A percentile compares a stretch with the other conserved stretches of the same genome.
Evolutionary conservation across 2,888 invertebrate species (phyloP).

Genomic region (Epicampocera succincta): DNA sequence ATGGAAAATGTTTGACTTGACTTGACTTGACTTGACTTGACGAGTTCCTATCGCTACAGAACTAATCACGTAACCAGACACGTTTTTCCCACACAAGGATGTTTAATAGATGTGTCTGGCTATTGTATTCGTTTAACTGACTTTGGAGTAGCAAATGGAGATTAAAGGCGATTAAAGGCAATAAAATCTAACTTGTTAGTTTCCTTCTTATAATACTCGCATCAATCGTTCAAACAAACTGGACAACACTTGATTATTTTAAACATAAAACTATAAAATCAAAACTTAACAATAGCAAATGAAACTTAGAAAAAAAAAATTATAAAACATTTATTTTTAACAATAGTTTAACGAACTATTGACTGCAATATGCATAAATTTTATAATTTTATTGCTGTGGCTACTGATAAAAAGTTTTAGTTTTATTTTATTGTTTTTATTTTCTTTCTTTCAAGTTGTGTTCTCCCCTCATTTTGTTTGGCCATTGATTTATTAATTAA

Average conservation of each 20-base stretch:
- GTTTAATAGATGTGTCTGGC: no score
- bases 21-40: no score
- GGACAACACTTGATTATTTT: constrained; percentile 19
- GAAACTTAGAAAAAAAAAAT: not conserved
- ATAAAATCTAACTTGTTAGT: no score
- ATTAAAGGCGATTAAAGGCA: no score
- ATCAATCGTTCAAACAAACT: not conserved
- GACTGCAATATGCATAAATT: constrained; percentile 1
- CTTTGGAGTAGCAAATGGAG: no score
- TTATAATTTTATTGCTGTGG: constrained; percentile 14
- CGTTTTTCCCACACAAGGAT: no score
- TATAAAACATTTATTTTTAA: not conserved
- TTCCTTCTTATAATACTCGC: no score
- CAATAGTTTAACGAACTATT: constrained; percentile 45
- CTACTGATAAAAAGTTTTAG: constrained; percentile 11
- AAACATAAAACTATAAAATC: not conserved
- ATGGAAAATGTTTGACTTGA: no score
- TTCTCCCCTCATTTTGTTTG: constrained; percentile 3
- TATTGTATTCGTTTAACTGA: no score
- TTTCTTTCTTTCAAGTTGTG: not conserved
- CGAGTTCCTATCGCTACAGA: no score
- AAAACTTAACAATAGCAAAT: not conserved
- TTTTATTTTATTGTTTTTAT: not conserved
- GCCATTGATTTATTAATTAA: constrained; percentile 16
- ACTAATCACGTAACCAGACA: no score